Conservation (phyloP, 2,797 vertebrate species). For the Mormyrus hasselquistii region DNA sequence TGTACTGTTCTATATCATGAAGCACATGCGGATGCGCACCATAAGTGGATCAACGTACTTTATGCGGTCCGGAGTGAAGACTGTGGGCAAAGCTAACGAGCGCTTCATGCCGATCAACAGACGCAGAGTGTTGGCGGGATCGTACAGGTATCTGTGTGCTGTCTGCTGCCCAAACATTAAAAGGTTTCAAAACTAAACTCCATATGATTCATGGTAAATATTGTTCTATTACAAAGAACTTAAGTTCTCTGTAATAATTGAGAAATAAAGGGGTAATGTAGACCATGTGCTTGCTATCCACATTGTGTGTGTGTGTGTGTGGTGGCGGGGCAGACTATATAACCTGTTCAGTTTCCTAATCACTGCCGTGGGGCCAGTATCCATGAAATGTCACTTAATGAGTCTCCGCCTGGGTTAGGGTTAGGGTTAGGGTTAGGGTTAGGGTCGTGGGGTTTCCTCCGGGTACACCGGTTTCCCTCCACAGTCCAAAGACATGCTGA, state of each 20-base stretch:
- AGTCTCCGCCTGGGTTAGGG: too few relatives aligned
- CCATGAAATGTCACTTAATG: neutral
- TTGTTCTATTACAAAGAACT: neutral
- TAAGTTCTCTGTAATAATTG: neutral
- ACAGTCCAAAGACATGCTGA: too few relatives aligned
- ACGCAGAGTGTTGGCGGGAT: slow-evolving; percentile 83
- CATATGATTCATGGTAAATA: neutral
- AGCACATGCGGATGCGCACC: slow-evolving; percentile 84
- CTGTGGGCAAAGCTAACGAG: slow-evolving; percentile 86
- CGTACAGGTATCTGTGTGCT: slow-evolving; percentile 75
- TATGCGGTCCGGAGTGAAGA: slow-evolving; percentile 81
- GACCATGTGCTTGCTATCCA: neutral
- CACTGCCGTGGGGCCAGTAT: neutral
- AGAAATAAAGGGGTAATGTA: neutral
- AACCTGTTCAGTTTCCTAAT: neutral
- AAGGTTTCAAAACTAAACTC: neutral
- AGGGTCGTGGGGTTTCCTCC: too few relatives aligned
- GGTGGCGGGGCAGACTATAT: neutral
- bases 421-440: too few relatives aligned
- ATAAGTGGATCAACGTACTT: slow-evolving; percentile 82
- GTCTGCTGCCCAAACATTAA: neutral
- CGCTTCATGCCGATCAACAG: slow-evolving; percentile 93
- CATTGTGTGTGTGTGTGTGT: neutral
- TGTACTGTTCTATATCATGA: slow-evolving; percentile 18
- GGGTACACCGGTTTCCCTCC: too few relatives aligned